Evolutionary conservation across 2,888 invertebrate genomes (phyloP).

Genomic region (Dendrolimus pini): DNA sequence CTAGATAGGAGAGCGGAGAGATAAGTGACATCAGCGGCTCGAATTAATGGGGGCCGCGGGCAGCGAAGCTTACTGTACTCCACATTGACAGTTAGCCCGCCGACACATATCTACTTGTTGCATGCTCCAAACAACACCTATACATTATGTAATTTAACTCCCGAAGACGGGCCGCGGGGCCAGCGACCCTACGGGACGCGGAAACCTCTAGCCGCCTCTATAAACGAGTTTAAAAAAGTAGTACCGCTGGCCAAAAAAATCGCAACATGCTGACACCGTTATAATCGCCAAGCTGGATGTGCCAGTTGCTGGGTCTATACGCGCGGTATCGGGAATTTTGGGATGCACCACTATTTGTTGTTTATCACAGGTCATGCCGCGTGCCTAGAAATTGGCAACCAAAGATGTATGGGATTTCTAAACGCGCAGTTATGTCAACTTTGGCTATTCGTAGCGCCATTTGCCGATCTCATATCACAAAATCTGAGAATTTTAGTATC

Average conservation of each 20-base stretch:
- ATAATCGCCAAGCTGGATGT: slow-evolving; percentile 77
- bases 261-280: slow-evolving; percentile 78
- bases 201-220: slow-evolving; percentile 75
- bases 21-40: slow-evolving; percentile 76
- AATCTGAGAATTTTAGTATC: slow-evolving; percentile 61
- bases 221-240: slow-evolving; percentile 78
- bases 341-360: slow-evolving; percentile 66
- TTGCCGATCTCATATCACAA: slow-evolving; percentile 71
- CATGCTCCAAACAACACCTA: slow-evolving; percentile 69
- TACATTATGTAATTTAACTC: slow-evolving; percentile 77
- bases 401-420: slow-evolving; percentile 64
- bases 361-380: slow-evolving; percentile 61
- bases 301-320: slow-evolving; percentile 69
- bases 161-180: slow-evolving; percentile 69
- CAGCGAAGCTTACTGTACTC: slow-evolving; percentile 73
- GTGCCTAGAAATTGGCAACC: slow-evolving; percentile 55
- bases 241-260: slow-evolving; percentile 78
- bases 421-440: slow-evolving; percentile 77
- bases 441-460: slow-evolving; percentile 76
- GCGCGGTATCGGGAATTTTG: slow-evolving; percentile 58
- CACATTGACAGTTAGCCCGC: slow-evolving; percentile 75
- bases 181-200: slow-evolving; percentile 76
- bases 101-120: slow-evolving; percentile 78
- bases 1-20: slow-evolving; percentile 73
- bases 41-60: slow-evolving; percentile 76